Evolutionary conservation across 2,888 invertebrate genomes (phyloP), one percentile per base, ranked within the genome.

Genomic region (Fissipunctia ypsillon): DNA sequence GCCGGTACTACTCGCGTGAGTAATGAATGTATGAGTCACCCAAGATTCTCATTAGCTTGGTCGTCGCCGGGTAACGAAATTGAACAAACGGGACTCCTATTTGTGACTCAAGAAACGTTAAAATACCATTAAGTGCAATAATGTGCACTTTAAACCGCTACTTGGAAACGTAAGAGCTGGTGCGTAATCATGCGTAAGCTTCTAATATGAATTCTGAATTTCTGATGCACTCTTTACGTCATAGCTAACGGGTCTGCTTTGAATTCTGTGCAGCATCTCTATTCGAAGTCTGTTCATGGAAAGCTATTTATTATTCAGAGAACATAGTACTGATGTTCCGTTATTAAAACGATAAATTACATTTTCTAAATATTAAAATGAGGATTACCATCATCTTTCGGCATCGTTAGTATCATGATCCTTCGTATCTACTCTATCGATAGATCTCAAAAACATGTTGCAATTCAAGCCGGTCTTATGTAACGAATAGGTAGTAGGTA

Each of bases 21-120:
- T 88, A 88, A 89, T 81, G 71, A 73, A 72, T 57, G 54, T 66
- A 84, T 89, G 90, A 86, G 84, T 90, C 90, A 90, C 69, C 65
- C 54, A 64, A 82, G 81, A 68, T 86, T 85, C 86, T 84, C 84
- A 85, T 75, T 83, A 88, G 81, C 80, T 84, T 76, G 69, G 60
- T 4, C 69, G 80, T 80, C 67, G 71, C 81, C 61, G 69, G 80
- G 75, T 79, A 80, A 82, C 80, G 57, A 70, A 84, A 84, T 81
- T 81, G 78, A 88, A 87, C 81, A 84, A 84, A 84, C 80, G 77
- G 76, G 78, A 66, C 83, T 80, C 79, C 76, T 78, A 52, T 54
- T 57, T 57, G 60, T 81, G 79, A 78, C 79, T 83, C 83, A 81
- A 82, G 64, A 54, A 28, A 76, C 64, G 73, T 78, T 84, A 80